Percentiles rank a stretch among this genome's conserved stretches.
These are phyloP conservation scores for Pelobates fuscus DNA, from an alignment of 2,113 vertebrate species.

Conservation along the genomic window DNA sequence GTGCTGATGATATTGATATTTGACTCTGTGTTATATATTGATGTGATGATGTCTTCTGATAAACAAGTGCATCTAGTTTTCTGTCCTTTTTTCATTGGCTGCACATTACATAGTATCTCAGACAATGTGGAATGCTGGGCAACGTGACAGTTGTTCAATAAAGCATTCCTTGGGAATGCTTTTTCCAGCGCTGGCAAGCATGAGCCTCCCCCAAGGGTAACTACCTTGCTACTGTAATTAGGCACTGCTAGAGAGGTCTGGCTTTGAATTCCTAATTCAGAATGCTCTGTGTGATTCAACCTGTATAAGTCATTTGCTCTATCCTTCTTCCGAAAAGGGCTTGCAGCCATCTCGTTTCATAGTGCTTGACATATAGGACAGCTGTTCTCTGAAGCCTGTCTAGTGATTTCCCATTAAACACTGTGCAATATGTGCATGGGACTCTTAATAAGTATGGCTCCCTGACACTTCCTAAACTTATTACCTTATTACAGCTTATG, in stretches of 20 bases:
- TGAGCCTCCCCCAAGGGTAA: not conserved
- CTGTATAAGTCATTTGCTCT: not conserved
- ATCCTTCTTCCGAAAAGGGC: not conserved
- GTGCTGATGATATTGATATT: too few relatives aligned
- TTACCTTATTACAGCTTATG: not conserved
- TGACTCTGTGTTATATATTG: too few relatives aligned
- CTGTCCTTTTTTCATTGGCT: too few relatives aligned
- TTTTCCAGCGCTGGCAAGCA: too few relatives aligned
- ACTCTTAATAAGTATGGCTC: not conserved
- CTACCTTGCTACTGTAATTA: slow-evolving; percentile 19
- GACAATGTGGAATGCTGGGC: too few relatives aligned
- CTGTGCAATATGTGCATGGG: not conserved
- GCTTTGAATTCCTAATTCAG: not conserved
- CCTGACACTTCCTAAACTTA: not conserved
- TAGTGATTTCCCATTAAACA: not conserved
- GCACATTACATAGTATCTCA: too few relatives aligned
- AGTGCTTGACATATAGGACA: not conserved
- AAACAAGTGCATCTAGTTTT: too few relatives aligned
- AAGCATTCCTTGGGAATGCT: too few relatives aligned
- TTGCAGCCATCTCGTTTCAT: not conserved
- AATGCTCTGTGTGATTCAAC: not conserved
- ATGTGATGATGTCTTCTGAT: too few relatives aligned
- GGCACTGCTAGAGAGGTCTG: not conserved
- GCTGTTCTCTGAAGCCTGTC: not conserved
- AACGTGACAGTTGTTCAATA: too few relatives aligned